Conservation (phyloP, 1,140 invertebrate species). For the Drosophila elegans region DNA sequence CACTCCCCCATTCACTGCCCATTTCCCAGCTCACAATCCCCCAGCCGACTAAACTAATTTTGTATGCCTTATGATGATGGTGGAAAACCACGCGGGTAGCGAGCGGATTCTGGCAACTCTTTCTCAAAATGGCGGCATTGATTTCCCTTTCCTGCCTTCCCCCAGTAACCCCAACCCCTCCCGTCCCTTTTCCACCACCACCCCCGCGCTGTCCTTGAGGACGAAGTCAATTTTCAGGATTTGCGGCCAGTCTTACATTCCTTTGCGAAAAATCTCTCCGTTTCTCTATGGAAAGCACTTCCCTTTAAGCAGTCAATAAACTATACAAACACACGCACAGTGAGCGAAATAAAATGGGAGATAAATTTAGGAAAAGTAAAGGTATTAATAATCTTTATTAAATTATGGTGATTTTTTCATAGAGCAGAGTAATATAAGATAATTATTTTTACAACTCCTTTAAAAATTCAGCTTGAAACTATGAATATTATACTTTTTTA, state of each 20-base stretch:
- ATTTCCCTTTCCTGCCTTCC: constrained; percentile 56
- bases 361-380: background rate
- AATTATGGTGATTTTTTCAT: no score
- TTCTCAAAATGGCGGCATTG: constrained; percentile 81
- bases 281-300: constrained; percentile 81
- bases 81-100: constrained; percentile 32
- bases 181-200: background rate
- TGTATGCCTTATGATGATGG: constrained; percentile 75
- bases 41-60: constrained; percentile 69
- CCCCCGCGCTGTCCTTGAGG: constrained; percentile 33
- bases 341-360: constrained; percentile 4
- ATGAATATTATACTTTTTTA: no score
- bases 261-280: constrained; percentile 68
- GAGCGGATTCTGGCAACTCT: constrained; percentile 64
- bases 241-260: constrained; percentile 79
- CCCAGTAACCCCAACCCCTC: background rate
- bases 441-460: no score
- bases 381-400: background rate
- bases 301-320: constrained; percentile 83
- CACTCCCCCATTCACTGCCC: constrained; percentile 9
- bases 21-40: constrained; percentile 19
- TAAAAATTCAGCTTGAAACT: no score
- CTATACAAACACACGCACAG: constrained; percentile 65
- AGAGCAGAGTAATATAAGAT: no score
- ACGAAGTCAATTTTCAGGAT: constrained; percentile 83